Conservation (phyloP, 2,797 vertebrate genomes). For the Sorex maritimensis region DNA sequence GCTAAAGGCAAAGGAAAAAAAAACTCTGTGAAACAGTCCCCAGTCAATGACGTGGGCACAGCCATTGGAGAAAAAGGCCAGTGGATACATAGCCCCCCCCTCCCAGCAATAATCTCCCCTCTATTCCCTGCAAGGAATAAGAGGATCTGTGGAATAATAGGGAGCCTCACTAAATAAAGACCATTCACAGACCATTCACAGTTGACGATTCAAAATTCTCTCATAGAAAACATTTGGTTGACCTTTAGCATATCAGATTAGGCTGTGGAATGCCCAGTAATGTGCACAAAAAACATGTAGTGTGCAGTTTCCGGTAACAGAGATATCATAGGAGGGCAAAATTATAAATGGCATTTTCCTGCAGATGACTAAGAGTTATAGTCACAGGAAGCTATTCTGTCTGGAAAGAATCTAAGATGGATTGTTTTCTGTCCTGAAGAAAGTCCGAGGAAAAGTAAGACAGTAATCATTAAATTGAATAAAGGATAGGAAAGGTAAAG, state of each 20-base stretch:
- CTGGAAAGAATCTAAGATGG: neutral
- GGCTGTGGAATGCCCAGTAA: conserved; percentile 40
- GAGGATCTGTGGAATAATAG: conserved; percentile 65
- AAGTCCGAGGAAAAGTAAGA: conserved; percentile 29
- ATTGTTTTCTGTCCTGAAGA: conserved; percentile 29
- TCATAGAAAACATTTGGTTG: conserved; percentile 74
- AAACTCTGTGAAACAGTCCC: conserved; percentile 42
- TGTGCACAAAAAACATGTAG: neutral
- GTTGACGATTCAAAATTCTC: conserved; percentile 51
- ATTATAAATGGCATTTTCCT: conserved; percentile 68
- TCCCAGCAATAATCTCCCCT: conserved; percentile 55
- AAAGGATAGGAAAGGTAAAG: neutral
- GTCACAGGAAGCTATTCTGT: conserved; percentile 32
- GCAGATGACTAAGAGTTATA: conserved; percentile 51
- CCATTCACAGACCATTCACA: conserved; percentile 56
- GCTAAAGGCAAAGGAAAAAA: conserved; percentile 71
- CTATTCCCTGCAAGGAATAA: neutral
- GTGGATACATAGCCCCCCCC: conserved; percentile 71
- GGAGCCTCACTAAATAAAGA: conserved; percentile 64
- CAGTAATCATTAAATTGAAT: neutral
- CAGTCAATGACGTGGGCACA: neutral
- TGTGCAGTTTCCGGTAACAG: conserved; percentile 75
- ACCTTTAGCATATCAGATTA: conserved; percentile 66
- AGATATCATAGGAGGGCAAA: conserved; percentile 58
- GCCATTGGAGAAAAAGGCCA: conserved; percentile 57